A percentile compares a stretch with the other conserved stretches of the same genome.
Conservation (phyloP, 2,888 invertebrate species). For the Lasioglossum lativentre region DNA sequence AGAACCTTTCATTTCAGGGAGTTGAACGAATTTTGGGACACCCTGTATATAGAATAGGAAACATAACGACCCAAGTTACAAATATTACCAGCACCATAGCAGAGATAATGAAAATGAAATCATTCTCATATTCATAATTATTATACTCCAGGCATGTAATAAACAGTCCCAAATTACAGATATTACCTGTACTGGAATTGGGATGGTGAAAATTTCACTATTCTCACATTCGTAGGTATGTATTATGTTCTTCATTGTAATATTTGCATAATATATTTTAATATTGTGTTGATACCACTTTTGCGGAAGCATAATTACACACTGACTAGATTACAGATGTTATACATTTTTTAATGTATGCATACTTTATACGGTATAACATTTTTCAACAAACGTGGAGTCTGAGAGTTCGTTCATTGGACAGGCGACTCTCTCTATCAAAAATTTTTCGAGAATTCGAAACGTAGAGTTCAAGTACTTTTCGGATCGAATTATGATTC, state of each 20-base stretch:
- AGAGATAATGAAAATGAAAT: background rate
- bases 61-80: background rate
- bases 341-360: too few species aligned
- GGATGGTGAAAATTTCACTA: background rate
- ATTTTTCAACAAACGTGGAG: too few species aligned
- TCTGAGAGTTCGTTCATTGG: too few species aligned
- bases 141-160: background rate
- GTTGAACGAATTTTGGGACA: too few species aligned
- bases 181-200: background rate
- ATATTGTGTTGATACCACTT: background rate
- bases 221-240: background rate
- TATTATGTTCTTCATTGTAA: background rate
- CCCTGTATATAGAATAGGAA: background rate
- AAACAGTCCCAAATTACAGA: background rate
- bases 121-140: background rate
- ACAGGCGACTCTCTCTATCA: too few species aligned
- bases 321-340: too few species aligned
- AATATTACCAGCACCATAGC: background rate
- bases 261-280: background rate
- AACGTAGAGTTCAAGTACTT: too few species aligned
- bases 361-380: too few species aligned
- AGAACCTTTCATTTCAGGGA: too few species aligned
- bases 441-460: background rate
- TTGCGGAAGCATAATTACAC: too few species aligned
- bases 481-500: conserved; percentile 6